phyloP scores from a whole-genome alignment of 2,797 vertebrate genomes.

The Aldrovandia affinis region DNA sequence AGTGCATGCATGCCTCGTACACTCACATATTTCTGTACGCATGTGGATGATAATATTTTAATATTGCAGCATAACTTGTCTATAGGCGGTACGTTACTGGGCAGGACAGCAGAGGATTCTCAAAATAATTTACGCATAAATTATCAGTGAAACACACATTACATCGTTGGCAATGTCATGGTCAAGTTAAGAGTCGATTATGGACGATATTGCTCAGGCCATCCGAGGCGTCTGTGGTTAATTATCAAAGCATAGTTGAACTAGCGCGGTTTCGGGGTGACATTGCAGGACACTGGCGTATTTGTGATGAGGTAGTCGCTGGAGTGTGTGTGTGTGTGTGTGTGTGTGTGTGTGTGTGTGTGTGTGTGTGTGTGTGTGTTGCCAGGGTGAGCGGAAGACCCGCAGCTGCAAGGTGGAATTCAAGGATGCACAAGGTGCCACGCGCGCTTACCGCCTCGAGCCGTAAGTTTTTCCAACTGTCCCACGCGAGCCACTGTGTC shows the following conservation, averaged over 20 bases:
- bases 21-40: background rate
- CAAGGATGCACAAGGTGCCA: background rate
- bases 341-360: background rate
- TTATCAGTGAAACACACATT: background rate
- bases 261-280: background rate
- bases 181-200: background rate
- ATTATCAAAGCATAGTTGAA: background rate
- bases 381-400: background rate
- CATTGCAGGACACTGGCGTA: background rate
- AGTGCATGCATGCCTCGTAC: background rate
- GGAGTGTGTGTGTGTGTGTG: background rate
- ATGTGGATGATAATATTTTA: background rate
- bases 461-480: constrained; percentile 2
- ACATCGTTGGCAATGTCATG: background rate
- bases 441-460: too few species aligned
- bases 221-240: background rate
- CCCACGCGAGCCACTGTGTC: background rate
- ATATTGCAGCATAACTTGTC: background rate
- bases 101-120: background rate
- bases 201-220: background rate
- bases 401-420: background rate
- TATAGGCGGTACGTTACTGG: background rate
- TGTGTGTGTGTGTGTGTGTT: background rate
- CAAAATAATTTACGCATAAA: background rate
- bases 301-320: background rate